Evolutionary conservation across 2,113 vertebrate genomes (phyloP), one percentile per base, ranked within the genome.

Genomic region (Dipodomys spectabilis): DNA sequence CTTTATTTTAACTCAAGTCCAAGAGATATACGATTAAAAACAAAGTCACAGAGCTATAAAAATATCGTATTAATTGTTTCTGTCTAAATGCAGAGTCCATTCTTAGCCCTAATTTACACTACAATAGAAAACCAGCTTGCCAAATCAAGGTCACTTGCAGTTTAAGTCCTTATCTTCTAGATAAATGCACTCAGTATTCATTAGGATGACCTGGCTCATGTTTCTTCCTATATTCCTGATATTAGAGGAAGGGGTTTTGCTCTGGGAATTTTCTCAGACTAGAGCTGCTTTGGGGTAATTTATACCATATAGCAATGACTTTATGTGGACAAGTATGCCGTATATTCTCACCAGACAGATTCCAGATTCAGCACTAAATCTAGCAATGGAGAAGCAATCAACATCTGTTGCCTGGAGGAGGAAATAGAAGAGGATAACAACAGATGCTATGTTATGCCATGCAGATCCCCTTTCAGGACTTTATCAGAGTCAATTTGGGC

Each of bases 391-490:
- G 8, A 25, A 86, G 13, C 2, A 30, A 30, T 15, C 2, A 8
- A 10, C 35, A n/a, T 16, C 18, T 62, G 10, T 75, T 80, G 32
- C 25, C 8, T 44, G 30, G 16, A 27, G 12, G 4, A 86, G 22
- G 20, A 23, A 79, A 53, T 53, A 13, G 35, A 4, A 39, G 44
- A 44, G 23, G 30, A 11, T 19, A 25, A 16, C 0, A 25, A 13
- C 7, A n/a, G 27, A n/a, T 0, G 7, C 20, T 78, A 0, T 27
- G 32, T n/a, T 5, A 23, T 22, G 35, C 1, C 6, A 64, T 1
- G 0, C 19, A 16, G 30, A 72, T 53, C 6, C 5, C 10, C 19
- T n/a, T 82, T 53, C 0, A 44, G 45, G 5, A 86, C 25, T 25
- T 45, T 39, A 35, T 27, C 13, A 44, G n/a, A n/a, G 32, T 35